These are phyloP conservation scores for Shargacucullia verbasci DNA, from an alignment of 2,888 invertebrate species.

Conservation along the genomic window DNA sequence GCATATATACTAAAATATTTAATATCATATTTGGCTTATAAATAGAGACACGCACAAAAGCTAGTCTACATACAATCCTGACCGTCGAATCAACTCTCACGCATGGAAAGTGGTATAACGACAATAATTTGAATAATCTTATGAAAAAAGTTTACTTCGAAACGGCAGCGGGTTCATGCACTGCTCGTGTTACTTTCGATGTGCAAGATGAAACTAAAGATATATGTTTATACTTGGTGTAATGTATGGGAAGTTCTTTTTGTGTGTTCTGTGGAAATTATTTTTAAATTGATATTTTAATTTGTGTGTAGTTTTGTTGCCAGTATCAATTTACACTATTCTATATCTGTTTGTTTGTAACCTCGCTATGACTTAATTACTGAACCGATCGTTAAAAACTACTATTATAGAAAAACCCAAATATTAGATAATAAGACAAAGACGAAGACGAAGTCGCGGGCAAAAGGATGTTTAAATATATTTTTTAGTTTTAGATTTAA, in stretches of 20 bases:
- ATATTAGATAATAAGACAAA: no score
- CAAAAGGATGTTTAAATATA: no score
- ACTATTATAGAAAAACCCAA: no score
- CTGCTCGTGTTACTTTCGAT: constrained; percentile 26
- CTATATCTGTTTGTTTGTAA: no score
- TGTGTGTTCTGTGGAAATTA: no score
- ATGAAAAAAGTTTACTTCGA: constrained; percentile 46
- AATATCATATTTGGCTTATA: constrained; percentile 15
- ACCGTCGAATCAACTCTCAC: constrained; percentile 24
- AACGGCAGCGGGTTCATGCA: constrained; percentile 24
- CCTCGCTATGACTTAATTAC: no score
- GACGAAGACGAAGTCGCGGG: no score
- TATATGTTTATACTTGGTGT: background rate
- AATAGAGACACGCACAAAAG: constrained; percentile 27
- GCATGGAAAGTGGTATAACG: constrained; percentile 58
- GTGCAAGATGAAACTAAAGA: constrained; percentile 21
- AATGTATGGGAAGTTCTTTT: background rate
- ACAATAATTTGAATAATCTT: constrained; percentile 58
- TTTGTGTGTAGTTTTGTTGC: no score
- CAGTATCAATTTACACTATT: no score
- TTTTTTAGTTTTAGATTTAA: no score
- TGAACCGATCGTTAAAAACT: no score
- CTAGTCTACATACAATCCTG: constrained; percentile 12
- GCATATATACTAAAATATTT: constrained; percentile 17
- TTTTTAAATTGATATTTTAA: no score